Conservation (phyloP, 2,888 invertebrate genomes). For the Apoda limacodes region DNA sequence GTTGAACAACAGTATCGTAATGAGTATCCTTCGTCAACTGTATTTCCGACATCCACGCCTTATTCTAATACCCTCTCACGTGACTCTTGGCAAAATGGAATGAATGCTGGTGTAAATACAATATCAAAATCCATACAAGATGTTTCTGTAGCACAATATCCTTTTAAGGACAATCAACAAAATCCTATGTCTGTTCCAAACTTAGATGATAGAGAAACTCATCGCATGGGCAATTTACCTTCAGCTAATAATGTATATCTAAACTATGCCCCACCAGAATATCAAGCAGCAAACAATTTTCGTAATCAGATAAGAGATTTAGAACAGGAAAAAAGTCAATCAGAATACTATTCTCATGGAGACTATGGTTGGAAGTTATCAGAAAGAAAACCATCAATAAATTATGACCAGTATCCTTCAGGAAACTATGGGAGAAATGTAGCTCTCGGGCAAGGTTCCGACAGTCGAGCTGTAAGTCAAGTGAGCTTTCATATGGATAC, state of each 20-base stretch:
- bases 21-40: slow-evolving; percentile 43
- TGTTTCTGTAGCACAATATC: slow-evolving; percentile 35
- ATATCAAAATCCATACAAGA: slow-evolving; percentile 46
- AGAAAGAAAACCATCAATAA: slow-evolving; percentile 40
- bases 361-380: slow-evolving; percentile 62
- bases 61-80: slow-evolving; percentile 34
- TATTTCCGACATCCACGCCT: slow-evolving; percentile 35
- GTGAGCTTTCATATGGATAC: slow-evolving; percentile 55
- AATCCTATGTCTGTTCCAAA: slow-evolving; percentile 30
- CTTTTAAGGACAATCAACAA: slow-evolving; percentile 34
- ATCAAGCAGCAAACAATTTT: slow-evolving; percentile 32
- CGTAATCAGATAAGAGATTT: slow-evolving; percentile 38
- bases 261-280: slow-evolving; percentile 51
- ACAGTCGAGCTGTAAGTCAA: slow-evolving; percentile 42
- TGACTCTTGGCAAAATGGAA: slow-evolving; percentile 42
- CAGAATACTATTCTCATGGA: slow-evolving; percentile 49
- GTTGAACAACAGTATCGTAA: slow-evolving; percentile 43
- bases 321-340: slow-evolving; percentile 40
- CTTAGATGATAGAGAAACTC: slow-evolving; percentile 40
- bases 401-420: slow-evolving; percentile 26
- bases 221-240: slow-evolving; percentile 41
- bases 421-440: background rate
- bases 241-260: slow-evolving; percentile 52
- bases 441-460: no score
- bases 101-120: slow-evolving; percentile 31